Conservation (phyloP, 2,113 vertebrate genomes). For the Crotalus helleri region DNA sequence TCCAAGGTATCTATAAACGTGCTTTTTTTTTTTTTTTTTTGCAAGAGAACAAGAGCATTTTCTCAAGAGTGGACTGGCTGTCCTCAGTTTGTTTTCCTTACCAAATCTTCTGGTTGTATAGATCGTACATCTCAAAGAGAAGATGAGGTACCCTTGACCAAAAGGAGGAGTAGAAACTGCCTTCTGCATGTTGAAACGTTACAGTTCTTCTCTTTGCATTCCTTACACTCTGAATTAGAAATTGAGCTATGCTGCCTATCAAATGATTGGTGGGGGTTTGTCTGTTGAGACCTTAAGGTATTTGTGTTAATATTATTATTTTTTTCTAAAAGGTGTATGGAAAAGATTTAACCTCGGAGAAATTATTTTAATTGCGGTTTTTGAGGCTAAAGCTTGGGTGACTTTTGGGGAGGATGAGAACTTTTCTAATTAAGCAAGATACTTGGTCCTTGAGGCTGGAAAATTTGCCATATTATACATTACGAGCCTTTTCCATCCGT, state of each 20-base stretch:
- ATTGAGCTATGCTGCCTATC: not conserved
- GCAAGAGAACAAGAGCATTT: not conserved
- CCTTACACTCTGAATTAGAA: not conserved
- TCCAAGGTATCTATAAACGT: not conserved
- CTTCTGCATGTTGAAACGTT: not conserved
- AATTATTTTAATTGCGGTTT: not conserved
- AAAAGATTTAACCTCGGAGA: not conserved
- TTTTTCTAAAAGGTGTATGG: not conserved
- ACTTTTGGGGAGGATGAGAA: not conserved
- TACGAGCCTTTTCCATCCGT: not conserved
- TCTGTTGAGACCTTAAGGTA: not conserved
- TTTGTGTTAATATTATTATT: not conserved
- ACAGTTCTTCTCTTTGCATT: not conserved
- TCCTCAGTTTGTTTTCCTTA: not conserved
- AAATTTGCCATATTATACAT: slow-evolving; percentile 18
- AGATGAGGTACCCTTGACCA: not conserved
- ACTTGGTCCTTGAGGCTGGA: slow-evolving; percentile 1
- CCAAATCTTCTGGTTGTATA: not conserved
- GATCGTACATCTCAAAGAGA: not conserved
- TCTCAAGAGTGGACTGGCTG: not conserved
- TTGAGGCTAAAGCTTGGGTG: not conserved
- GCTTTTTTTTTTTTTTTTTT: not conserved
- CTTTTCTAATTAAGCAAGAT: not conserved
- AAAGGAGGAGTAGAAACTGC: not conserved
- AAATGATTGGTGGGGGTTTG: too few species aligned